Evolutionary conservation across 2,113 vertebrate species (phyloP).

Genomic region (Triplophysa tibetana): DNA sequence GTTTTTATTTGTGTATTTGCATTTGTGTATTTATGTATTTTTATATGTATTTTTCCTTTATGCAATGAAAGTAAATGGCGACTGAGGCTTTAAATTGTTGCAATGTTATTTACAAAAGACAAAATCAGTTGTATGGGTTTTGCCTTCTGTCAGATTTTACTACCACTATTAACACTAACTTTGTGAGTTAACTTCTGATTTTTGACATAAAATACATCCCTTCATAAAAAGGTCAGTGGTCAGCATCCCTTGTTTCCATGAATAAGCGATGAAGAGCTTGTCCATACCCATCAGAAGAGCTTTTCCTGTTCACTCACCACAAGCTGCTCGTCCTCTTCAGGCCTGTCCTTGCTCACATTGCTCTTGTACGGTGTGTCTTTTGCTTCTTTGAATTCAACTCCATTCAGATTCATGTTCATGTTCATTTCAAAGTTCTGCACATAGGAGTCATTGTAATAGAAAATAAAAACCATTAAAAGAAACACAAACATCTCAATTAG

Average conservation of each 20-base stretch:
- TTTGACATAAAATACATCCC: neutral
- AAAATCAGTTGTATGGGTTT: too few species aligned
- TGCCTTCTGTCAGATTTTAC: too few species aligned
- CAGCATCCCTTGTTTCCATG: neutral
- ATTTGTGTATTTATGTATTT: too few species aligned
- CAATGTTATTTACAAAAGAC: too few species aligned
- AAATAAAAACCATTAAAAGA: neutral
- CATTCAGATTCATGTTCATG: constrained; percentile 89
- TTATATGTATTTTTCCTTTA: too few species aligned
- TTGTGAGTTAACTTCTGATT: neutral
- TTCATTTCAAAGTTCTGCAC: constrained; percentile 78
- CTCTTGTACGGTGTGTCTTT: constrained; percentile 71
- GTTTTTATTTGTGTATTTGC: too few species aligned
- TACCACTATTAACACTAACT: neutral
- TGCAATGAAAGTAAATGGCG: too few species aligned
- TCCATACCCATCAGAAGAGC: neutral
- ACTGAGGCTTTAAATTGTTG: too few species aligned
- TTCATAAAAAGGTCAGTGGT: neutral
- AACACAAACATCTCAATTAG: neutral
- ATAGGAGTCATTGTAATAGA: constrained; percentile 13
- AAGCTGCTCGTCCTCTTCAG: constrained; percentile 83
- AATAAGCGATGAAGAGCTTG: neutral
- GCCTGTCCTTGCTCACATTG: constrained; percentile 61
- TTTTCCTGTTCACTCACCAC: constrained; percentile 73
- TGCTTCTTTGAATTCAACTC: constrained; percentile 93